These are phyloP conservation scores for Copidosoma aretas DNA, from an alignment of 2,888 invertebrate genomes.

Conservation along the genomic window DNA sequence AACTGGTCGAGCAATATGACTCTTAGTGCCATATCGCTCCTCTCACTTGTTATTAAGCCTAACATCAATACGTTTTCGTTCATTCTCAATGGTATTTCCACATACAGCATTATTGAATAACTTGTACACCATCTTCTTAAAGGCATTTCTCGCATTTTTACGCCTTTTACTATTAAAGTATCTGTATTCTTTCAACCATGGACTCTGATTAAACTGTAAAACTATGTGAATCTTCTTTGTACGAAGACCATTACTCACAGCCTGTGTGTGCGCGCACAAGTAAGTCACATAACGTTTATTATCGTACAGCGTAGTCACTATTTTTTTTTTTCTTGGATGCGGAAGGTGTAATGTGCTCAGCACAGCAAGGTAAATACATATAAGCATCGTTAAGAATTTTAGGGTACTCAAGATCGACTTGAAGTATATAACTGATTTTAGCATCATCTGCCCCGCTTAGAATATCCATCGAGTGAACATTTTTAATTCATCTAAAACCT, in stretches of 20 bases:
- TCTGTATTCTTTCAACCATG: slow-evolving; percentile 57
- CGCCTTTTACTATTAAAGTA: slow-evolving; percentile 56
- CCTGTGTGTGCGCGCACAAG: slow-evolving; percentile 49
- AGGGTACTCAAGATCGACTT: slow-evolving; percentile 29
- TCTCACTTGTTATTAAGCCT: too few relatives aligned
- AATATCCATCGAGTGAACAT: slow-evolving; percentile 7
- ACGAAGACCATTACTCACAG: slow-evolving; percentile 45
- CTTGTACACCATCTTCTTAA: slow-evolving; percentile 59
- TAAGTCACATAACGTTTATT: slow-evolving; percentile 48
- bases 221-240: slow-evolving; percentile 52
- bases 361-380: slow-evolving; percentile 42
- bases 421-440: slow-evolving; percentile 28
- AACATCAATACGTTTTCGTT: too few relatives aligned
- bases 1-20: too few relatives aligned
- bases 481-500: slow-evolving; percentile 43
- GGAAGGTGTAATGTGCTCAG: slow-evolving; percentile 26
- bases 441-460: neutral
- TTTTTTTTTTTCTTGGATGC: slow-evolving; percentile 21
- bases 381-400: slow-evolving; percentile 17
- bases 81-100: slow-evolving; percentile 57
- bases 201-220: slow-evolving; percentile 55
- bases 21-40: too few relatives aligned
- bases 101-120: slow-evolving; percentile 58
- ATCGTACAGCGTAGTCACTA: slow-evolving; percentile 16
- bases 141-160: slow-evolving; percentile 49